phyloP scores from a whole-genome alignment of 2,888 invertebrate species.

The Opisthograptis luteolata region DNA sequence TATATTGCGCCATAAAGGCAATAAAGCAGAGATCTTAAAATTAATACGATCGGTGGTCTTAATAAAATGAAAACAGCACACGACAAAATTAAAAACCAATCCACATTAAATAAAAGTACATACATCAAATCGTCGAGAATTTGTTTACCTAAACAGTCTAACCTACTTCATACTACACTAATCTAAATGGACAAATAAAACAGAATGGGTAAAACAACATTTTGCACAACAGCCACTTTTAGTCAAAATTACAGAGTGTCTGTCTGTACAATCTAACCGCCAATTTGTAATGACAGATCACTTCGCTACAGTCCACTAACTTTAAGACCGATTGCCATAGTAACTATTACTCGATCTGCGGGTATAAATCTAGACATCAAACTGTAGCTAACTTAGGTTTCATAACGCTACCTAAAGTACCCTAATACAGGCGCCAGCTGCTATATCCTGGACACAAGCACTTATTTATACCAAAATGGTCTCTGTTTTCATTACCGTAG shows the following conservation, averaged over 20 bases:
- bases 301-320: conserved; percentile 38
- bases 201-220: background rate
- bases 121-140: too few species aligned
- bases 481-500: conserved; percentile 34
- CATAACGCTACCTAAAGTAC: conserved; percentile 55
- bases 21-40: too few species aligned
- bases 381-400: conserved; percentile 56
- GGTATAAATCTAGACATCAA: conserved; percentile 45
- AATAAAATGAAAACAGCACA: too few species aligned
- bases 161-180: too few species aligned
- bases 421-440: conserved; percentile 51
- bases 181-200: conserved; percentile 1
- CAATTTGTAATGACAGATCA: conserved; percentile 41
- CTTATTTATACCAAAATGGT: conserved; percentile 31
- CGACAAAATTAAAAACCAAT: too few species aligned
- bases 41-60: too few species aligned
- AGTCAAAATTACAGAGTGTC: conserved; percentile 21
- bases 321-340: conserved; percentile 47
- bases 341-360: background rate
- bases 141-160: too few species aligned
- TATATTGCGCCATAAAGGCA: too few species aligned
- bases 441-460: conserved; percentile 49
- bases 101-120: too few species aligned
- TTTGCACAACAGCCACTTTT: conserved; percentile 12
- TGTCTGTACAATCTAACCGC: conserved; percentile 24